phyloP scores from a whole-genome alignment of 1,140 invertebrate genomes.

The Saccostrea cuccullata region DNA sequence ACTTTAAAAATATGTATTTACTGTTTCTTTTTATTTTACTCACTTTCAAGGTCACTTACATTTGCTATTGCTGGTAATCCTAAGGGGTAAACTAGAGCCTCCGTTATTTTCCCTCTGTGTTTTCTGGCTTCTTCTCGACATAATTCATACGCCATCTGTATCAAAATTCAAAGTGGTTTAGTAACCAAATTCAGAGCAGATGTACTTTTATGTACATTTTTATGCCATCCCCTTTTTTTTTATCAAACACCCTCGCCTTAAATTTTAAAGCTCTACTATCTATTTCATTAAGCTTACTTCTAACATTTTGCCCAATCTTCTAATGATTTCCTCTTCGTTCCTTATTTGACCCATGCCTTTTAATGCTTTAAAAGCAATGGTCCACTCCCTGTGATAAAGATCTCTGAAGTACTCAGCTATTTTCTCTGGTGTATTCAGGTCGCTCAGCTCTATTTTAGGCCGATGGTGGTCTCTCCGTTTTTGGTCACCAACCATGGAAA shows the following conservation, averaged over 20 bases:
- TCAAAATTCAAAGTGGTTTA: too few relatives aligned
- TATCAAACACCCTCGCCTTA: too few relatives aligned
- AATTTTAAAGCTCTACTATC: too few relatives aligned
- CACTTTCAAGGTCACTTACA: not conserved
- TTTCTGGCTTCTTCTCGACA: slow-evolving; percentile 6
- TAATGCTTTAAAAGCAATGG: not conserved
- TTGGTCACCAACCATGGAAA: not conserved
- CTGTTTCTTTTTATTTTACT: too few relatives aligned
- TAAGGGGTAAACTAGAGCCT: not conserved
- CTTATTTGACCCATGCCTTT: not conserved
- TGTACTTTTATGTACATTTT: too few relatives aligned
- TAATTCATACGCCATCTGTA: not conserved
- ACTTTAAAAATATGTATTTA: too few relatives aligned
- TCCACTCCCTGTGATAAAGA: not conserved
- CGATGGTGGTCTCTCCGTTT: not conserved
- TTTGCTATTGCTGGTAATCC: not conserved
- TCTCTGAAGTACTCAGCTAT: slow-evolving; percentile 1
- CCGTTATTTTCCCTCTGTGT: slow-evolving; percentile 1
- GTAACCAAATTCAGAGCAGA: too few relatives aligned
- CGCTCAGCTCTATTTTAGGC: not conserved
- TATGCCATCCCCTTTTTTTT: too few relatives aligned
- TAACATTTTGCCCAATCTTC: not conserved
- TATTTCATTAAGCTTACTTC: not conserved
- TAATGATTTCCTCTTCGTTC: slow-evolving; percentile 30
- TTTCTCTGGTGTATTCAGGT: not conserved